A percentile compares a stretch with the other conserved stretches of the same genome.
Conservation (phyloP, 2,797 vertebrate genomes). For the Danio tinwini region DNA sequence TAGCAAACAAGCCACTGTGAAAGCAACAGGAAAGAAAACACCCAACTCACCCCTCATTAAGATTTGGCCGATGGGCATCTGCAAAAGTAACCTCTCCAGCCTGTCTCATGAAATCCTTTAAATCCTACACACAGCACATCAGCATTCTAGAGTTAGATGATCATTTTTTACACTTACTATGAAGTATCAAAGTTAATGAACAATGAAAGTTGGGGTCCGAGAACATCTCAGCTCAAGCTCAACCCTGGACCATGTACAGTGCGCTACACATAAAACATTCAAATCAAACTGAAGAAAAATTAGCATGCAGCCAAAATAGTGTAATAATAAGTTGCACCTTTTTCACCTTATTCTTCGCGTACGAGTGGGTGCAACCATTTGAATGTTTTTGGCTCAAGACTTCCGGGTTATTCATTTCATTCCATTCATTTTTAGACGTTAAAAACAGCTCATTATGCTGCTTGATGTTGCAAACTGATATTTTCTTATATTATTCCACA, state of each 20-base stretch:
- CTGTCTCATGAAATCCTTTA: constrained; percentile 99
- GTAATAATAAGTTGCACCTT: too few relatives aligned
- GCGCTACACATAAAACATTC: neutral
- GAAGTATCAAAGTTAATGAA: constrained; percentile 10
- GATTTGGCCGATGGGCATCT: constrained; percentile 93
- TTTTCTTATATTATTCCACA: too few relatives aligned
- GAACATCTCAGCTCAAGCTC: constrained; percentile 62
- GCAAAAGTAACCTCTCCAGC: constrained; percentile 98
- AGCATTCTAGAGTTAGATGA: neutral
- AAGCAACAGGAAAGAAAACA: neutral
- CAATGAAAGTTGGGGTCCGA: constrained; percentile 68
- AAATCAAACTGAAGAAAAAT: neutral
- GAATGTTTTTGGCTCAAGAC: too few relatives aligned
- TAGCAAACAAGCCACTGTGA: neutral
- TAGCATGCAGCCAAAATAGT: too few relatives aligned
- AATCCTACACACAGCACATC: constrained; percentile 85
- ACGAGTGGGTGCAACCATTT: too few relatives aligned
- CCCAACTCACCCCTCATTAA: constrained; percentile 91
- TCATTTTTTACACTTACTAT: neutral
- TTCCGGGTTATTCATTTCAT: too few relatives aligned
- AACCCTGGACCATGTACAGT: neutral
- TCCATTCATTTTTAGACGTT: too few relatives aligned
- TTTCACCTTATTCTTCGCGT: too few relatives aligned
- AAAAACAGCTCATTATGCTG: too few relatives aligned
- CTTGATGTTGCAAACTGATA: too few relatives aligned